Conservation (phyloP, 2,797 vertebrate genomes). For the Chrysolophus pictus region DNA sequence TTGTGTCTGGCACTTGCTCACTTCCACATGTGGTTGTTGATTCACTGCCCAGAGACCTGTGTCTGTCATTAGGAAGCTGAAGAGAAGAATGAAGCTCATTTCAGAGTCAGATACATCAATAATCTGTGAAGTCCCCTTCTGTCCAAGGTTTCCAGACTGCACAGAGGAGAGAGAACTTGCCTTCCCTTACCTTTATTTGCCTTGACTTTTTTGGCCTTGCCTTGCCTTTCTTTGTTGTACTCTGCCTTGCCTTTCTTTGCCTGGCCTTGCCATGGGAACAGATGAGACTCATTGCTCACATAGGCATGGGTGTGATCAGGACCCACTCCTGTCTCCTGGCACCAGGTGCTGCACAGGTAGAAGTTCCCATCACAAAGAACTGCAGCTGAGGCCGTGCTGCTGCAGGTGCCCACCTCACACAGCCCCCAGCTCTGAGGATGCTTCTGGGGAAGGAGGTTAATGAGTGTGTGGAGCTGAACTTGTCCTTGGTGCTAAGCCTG, state of each 20-base stretch:
- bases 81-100: conserved; percentile 89
- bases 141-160: conserved; percentile 19
- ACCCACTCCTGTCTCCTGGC: rapidly evolving
- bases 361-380: neutral
- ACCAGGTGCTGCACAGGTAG: neutral
- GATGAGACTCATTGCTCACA: rapidly evolving
- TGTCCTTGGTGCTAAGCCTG: neutral
- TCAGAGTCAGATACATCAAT: conserved; percentile 86
- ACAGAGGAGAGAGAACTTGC: neutral
- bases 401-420: neutral
- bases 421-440: neutral
- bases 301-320: rapidly evolving
- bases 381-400: neutral
- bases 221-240: neutral
- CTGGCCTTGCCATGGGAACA: neutral
- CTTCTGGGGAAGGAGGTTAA: neutral
- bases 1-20: conserved; percentile 79
- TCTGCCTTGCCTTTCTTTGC: neutral
- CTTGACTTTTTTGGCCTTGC: neutral
- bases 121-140: conserved; percentile 79
- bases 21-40: conserved; percentile 76
- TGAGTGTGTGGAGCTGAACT: neutral
- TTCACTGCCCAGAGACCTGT: conserved; percentile 81
- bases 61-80: conserved; percentile 84
- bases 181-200: neutral